Conservation (phyloP, 1,140 invertebrate species). For the Drosophila busckii region DNA sequence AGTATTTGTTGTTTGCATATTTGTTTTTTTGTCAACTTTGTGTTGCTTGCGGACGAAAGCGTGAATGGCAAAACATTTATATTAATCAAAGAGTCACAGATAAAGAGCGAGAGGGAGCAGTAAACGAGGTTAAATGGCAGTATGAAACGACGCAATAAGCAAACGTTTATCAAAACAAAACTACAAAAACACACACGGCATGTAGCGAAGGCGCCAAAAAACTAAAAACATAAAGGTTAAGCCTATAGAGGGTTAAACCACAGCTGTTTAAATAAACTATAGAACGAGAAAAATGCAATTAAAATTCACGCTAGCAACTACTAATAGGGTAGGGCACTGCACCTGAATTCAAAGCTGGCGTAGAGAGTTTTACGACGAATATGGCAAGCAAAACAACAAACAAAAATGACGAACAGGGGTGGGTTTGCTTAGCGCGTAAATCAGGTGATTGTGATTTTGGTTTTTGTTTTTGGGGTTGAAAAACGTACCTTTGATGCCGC, state of each 20-base stretch:
- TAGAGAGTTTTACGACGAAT: neutral
- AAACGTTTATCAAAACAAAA: conserved; percentile 55
- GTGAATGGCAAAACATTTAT: too few species aligned
- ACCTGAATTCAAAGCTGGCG: conserved; percentile 1
- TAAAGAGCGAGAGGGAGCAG: neutral
- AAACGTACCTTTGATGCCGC: conserved; percentile 46
- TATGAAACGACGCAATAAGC: conserved; percentile 29
- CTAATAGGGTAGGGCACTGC: conserved; percentile 12
- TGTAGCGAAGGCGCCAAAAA: neutral
- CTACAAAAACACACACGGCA: conserved; percentile 24
- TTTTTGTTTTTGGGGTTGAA: neutral
- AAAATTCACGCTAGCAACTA: conserved; percentile 1
- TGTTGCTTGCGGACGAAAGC: too few species aligned
- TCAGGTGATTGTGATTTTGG: conserved; percentile 48
- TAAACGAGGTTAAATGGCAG: too few species aligned
- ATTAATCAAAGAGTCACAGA: too few species aligned
- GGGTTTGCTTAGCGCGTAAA: conserved; percentile 10
- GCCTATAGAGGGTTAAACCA: too few species aligned
- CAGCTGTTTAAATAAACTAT: conserved; percentile 8
- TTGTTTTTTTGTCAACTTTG: too few species aligned
- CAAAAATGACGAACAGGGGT: conserved; percentile 6
- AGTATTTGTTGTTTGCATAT: conserved; percentile 39
- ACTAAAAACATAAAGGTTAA: conserved; percentile 17
- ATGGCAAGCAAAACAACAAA: neutral
- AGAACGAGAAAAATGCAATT: neutral